phyloP scores from a whole-genome alignment of 1,140 invertebrate species.

The Asbolus verrucosus region DNA sequence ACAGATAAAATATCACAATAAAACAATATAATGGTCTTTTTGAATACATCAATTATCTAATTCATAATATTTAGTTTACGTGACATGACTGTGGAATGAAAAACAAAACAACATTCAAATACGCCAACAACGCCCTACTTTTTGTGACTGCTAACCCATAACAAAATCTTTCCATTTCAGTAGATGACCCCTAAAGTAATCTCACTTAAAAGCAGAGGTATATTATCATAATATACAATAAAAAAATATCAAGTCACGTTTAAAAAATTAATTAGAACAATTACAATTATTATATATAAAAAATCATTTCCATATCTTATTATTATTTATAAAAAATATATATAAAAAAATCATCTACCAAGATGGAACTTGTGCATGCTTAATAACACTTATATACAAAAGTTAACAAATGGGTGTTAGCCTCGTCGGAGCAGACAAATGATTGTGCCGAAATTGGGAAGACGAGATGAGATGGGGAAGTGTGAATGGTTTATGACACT shows the following conservation, averaged over 20 bases:
- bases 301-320: constrained; percentile 43
- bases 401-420: constrained; percentile 10
- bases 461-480: constrained; percentile 34
- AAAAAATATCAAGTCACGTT: constrained; percentile 44
- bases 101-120: constrained; percentile 54
- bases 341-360: constrained; percentile 51
- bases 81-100: constrained; percentile 58
- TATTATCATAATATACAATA: constrained; percentile 44
- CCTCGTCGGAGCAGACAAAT: constrained; percentile 16
- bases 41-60: constrained; percentile 54
- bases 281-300: too few species aligned
- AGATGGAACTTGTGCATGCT: constrained; percentile 47
- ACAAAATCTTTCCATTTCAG: constrained; percentile 51
- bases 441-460: constrained; percentile 14
- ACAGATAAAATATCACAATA: constrained; percentile 46
- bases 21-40: constrained; percentile 57
- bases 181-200: constrained; percentile 50
- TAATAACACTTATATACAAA: constrained; percentile 46
- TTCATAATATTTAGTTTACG: constrained; percentile 48
- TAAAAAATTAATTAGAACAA: constrained; percentile 45
- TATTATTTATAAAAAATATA: constrained; percentile 36
- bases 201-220: constrained; percentile 48
- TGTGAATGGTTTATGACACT: neutral
- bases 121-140: constrained; percentile 37
- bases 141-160: constrained; percentile 52